Conservation (phyloP, 2,888 invertebrate species). For the Diogma glabrata region DNA sequence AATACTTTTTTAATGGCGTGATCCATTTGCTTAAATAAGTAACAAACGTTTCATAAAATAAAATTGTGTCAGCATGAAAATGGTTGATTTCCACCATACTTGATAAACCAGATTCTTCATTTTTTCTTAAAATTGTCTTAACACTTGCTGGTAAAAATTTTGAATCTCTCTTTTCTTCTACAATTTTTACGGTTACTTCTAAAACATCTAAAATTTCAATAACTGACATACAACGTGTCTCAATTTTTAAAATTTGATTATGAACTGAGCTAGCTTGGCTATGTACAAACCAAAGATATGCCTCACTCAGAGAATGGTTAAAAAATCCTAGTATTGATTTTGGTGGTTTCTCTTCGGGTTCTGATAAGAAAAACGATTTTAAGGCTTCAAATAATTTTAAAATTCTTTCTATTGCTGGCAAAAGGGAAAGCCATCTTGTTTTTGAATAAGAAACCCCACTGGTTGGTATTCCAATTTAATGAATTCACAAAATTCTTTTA, state of each 20-base stretch:
- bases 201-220: no score
- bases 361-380: neutral
- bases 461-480: neutral
- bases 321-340: constrained; percentile 4
- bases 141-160: neutral
- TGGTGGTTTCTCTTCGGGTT: constrained; percentile 3
- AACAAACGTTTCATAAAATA: neutral
- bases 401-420: no score
- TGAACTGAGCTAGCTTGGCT: no score
- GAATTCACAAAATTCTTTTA: neutral
- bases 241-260: neutral
- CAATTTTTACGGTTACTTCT: no score
- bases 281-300: constrained; percentile 5
- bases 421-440: no score
- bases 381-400: neutral
- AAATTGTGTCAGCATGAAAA: no score
- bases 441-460: no score
- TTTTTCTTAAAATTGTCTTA: neutral
- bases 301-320: constrained; percentile 4
- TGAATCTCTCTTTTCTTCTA: no score
- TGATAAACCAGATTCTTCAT: neutral
- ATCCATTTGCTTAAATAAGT: neutral
- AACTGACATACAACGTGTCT: neutral
- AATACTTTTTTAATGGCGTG: neutral
- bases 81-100: neutral